Evolutionary conservation across 1,140 invertebrate species (phyloP).

Genomic region (Gonioctena quinquepunctata): DNA sequence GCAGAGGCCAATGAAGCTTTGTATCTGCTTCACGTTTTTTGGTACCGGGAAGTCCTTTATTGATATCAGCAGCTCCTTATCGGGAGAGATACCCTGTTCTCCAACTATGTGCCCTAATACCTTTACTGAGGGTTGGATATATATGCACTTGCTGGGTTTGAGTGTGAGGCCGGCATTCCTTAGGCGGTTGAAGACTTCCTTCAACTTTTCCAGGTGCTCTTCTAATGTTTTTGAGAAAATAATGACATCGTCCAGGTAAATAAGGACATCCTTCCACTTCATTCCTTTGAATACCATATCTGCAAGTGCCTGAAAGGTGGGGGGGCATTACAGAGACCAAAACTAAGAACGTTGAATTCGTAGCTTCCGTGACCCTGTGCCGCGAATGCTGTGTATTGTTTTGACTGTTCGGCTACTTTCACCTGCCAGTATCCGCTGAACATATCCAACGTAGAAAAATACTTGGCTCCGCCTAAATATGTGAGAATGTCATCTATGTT

Average conservation of each 20-base stretch:
- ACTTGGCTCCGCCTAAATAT: conserved; percentile 42
- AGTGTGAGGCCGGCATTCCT: no score
- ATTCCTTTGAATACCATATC: neutral
- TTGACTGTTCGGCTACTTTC: neutral
- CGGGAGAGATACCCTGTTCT: neutral
- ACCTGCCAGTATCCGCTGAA: conserved; percentile 59
- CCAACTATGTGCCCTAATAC: neutral
- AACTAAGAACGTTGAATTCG: neutral
- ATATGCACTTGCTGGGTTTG: neutral
- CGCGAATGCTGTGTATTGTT: no score
- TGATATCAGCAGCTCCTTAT: neutral
- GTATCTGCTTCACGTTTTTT: neutral
- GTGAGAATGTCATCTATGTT: conserved; percentile 56
- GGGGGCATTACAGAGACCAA: neutral
- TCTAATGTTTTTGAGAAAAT: neutral
- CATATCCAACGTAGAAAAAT: conserved; percentile 53
- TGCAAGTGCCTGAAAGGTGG: neutral
- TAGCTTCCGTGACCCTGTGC: neutral
- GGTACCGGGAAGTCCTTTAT: neutral
- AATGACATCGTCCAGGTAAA: neutral
- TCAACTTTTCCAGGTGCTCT: neutral
- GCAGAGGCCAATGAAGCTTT: neutral
- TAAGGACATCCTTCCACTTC: neutral
- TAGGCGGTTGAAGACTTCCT: no score
- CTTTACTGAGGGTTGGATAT: neutral